phyloP scores from a whole-genome alignment of 1,140 invertebrate genomes.

The Drosophila ficusphila region DNA sequence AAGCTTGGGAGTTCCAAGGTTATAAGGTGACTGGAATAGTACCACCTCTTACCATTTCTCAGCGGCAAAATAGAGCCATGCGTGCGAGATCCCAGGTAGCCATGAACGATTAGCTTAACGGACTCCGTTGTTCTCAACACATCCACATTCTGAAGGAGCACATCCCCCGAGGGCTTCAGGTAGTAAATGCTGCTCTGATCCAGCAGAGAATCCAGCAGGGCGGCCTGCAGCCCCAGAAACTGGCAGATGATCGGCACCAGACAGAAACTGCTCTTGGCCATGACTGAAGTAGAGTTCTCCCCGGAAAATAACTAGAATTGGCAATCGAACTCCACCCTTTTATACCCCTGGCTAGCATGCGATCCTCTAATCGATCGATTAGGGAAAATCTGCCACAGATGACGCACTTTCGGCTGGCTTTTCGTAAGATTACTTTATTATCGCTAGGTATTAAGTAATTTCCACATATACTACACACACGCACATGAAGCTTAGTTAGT shows the following conservation, averaged over 20 bases:
- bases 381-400: slow-evolving; percentile 24
- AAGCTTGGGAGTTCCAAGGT: slow-evolving; percentile 38
- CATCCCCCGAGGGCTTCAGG: slow-evolving; percentile 27
- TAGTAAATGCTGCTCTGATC: slow-evolving; percentile 68
- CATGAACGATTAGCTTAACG: slow-evolving; percentile 76
- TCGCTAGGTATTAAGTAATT: slow-evolving; percentile 65
- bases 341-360: slow-evolving; percentile 36
- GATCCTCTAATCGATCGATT: slow-evolving; percentile 51
- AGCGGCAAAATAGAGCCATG: slow-evolving; percentile 72
- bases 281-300: not conserved
- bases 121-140: slow-evolving; percentile 24
- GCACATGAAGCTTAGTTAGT: slow-evolving; percentile 44
- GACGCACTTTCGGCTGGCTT: slow-evolving; percentile 32
- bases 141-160: slow-evolving; percentile 37
- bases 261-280: slow-evolving; percentile 45
- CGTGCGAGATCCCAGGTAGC: slow-evolving; percentile 62
- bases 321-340: not conserved
- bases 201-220: slow-evolving; percentile 36
- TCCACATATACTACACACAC: slow-evolving; percentile 68
- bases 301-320: not conserved
- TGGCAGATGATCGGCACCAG: slow-evolving; percentile 42
- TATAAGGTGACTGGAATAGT: too few relatives aligned
- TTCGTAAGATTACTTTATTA: slow-evolving; percentile 55
- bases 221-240: slow-evolving; percentile 30
- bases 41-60: slow-evolving; percentile 67